Conservation (phyloP, 2,888 invertebrate species). For the Drosophila maculinotata region DNA sequence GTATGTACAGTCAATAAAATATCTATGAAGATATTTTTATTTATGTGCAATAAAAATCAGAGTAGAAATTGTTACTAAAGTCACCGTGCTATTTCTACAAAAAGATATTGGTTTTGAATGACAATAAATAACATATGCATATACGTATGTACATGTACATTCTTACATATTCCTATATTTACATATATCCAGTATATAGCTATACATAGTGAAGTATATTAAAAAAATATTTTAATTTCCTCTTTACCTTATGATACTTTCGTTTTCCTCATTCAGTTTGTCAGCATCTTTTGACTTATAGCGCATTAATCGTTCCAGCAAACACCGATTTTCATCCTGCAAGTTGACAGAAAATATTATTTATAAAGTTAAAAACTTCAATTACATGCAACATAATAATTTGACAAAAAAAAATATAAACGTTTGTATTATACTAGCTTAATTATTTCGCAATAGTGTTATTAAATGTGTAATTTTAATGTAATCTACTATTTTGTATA, state of each 20-base stretch:
- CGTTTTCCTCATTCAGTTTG: constrained; percentile 98
- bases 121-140: not conserved
- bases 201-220: too few relatives aligned
- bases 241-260: constrained; percentile 93
- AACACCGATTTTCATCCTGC: constrained; percentile 93
- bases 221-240: not conserved
- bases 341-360: constrained; percentile 79
- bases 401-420: not conserved
- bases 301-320: constrained; percentile 94
- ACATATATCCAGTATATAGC: too few relatives aligned
- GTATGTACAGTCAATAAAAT: not conserved
- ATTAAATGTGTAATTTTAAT: too few relatives aligned
- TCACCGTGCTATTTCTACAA: constrained; percentile 1
- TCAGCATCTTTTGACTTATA: constrained; percentile 98
- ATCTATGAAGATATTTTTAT: not conserved
- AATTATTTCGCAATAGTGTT: too few relatives aligned
- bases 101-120: not conserved
- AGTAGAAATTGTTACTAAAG: constrained; percentile 5
- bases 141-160: constrained; percentile 5
- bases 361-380: not conserved
- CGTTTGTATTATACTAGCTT: not conserved
- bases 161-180: too few relatives aligned
- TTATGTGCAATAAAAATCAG: constrained; percentile 1
- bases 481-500: too few relatives aligned
- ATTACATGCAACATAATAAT: not conserved